Percentiles rank a stretch among this genome's conserved stretches.
Evolutionary conservation across 2,888 invertebrate species (phyloP).

Genomic region (Onthophagus sagittarius): DNA sequence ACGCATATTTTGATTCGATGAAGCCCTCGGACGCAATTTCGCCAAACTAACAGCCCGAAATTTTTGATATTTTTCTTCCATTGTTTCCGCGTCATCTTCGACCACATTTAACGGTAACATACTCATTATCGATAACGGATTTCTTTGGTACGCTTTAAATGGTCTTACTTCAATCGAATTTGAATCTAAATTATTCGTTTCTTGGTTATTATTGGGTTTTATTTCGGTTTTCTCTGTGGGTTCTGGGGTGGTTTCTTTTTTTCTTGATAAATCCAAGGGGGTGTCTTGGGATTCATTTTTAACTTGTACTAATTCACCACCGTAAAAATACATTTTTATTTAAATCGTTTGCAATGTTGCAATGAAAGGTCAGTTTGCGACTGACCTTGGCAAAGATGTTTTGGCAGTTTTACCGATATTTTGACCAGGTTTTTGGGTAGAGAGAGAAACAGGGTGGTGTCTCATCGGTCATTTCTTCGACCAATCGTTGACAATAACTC

Average conservation of each 20-base stretch:
- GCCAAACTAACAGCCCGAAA: background rate
- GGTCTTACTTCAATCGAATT: background rate
- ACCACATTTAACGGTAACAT: background rate
- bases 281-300: background rate
- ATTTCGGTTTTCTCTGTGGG: too few relatives aligned
- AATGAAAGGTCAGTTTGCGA: background rate
- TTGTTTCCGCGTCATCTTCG: background rate
- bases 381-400: background rate
- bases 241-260: background rate
- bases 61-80: background rate
- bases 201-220: background rate
- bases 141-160: constrained; percentile 2
- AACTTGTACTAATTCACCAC: background rate
- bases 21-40: background rate
- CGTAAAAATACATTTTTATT: background rate
- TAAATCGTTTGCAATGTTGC: background rate
- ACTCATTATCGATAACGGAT: background rate
- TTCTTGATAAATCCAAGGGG: background rate
- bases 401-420: background rate
- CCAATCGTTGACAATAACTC: background rate
- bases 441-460: background rate
- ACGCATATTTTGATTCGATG: constrained; percentile 2
- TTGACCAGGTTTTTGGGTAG: background rate
- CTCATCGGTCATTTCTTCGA: background rate
- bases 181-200: background rate